These are phyloP conservation scores for Heliconius sara DNA, from an alignment of 2,888 invertebrate species.

Conservation along the genomic window DNA sequence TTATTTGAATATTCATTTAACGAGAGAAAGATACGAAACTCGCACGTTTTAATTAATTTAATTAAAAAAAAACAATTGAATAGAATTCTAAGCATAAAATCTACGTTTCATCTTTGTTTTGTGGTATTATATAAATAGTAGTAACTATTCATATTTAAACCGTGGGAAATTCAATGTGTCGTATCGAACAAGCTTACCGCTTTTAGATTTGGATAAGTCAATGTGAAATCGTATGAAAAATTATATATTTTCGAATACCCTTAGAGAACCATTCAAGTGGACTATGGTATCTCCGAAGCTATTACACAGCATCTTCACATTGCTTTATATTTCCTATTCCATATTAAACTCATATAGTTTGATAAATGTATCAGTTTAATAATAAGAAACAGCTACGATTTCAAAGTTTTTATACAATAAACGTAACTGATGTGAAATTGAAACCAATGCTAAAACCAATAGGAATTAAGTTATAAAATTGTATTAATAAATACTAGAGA, in stretches of 20 bases:
- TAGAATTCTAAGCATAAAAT: conserved; percentile 13
- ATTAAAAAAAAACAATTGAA: conserved; percentile 16
- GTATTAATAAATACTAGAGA: not conserved
- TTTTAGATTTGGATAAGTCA: conserved; percentile 36
- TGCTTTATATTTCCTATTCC: not conserved
- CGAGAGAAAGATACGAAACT: not conserved
- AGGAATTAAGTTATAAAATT: not conserved
- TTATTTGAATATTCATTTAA: not conserved
- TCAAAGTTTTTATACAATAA: not conserved
- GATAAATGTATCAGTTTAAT: not conserved
- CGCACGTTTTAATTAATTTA: conserved; percentile 15
- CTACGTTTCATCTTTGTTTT: conserved; percentile 7
- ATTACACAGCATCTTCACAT: conserved; percentile 72
- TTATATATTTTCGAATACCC: conserved; percentile 80
- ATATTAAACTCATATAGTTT: not conserved
- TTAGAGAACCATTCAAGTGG: conserved; percentile 68
- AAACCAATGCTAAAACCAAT: not conserved
- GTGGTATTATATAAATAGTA: conserved; percentile 8
- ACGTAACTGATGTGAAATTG: not conserved
- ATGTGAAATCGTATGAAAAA: conserved; percentile 82
- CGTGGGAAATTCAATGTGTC: conserved; percentile 35
- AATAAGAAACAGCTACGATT: not conserved
- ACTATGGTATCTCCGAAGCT: conserved; percentile 59
- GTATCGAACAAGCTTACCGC: conserved; percentile 30
- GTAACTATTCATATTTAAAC: conserved; percentile 1